A percentile compares a stretch with the other conserved stretches of the same genome.
These are phyloP conservation scores for Meandrusa payeni DNA, from an alignment of 2,888 invertebrate genomes.

Conservation along the genomic window DNA sequence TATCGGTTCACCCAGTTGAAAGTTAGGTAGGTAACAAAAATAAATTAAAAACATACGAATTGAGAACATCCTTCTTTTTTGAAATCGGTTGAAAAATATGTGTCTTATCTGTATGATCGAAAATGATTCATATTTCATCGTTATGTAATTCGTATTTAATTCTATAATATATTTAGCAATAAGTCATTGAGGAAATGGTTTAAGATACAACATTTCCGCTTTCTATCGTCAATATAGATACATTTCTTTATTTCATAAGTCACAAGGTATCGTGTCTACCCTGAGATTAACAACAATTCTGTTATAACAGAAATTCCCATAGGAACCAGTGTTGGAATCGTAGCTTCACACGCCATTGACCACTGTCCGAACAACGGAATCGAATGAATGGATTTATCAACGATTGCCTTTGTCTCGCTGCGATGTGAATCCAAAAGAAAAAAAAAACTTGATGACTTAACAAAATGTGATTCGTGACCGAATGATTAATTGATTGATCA, in stretches of 20 bases:
- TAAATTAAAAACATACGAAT: too few relatives aligned
- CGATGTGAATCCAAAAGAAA: slow-evolving; percentile 10
- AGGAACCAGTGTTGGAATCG: slow-evolving; percentile 40
- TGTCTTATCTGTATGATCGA: too few relatives aligned
- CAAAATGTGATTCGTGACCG: slow-evolving; percentile 26
- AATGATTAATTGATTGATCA: slow-evolving; percentile 53
- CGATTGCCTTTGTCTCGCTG: slow-evolving; percentile 20
- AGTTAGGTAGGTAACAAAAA: too few relatives aligned
- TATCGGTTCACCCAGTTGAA: too few relatives aligned
- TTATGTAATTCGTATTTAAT: too few relatives aligned
- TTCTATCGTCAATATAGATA: too few relatives aligned
- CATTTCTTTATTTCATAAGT: too few relatives aligned
- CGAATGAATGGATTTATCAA: slow-evolving; percentile 30
- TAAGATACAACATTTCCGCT: too few relatives aligned
- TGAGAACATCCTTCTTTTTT: too few relatives aligned
- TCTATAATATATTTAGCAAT: background rate
- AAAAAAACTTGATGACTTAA: slow-evolving; percentile 18
- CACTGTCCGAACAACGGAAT: slow-evolving; percentile 30
- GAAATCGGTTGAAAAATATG: too few relatives aligned
- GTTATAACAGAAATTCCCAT: slow-evolving; percentile 46
- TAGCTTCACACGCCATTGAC: slow-evolving; percentile 40
- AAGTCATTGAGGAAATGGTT: background rate
- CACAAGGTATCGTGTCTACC: too few relatives aligned
- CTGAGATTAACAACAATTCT: slow-evolving; percentile 14
- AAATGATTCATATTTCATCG: too few relatives aligned